Percentiles rank a stretch among this genome's conserved stretches.
Conservation (phyloP, 1,140 invertebrate genomes). For the Drosophila punjabiensis region DNA sequence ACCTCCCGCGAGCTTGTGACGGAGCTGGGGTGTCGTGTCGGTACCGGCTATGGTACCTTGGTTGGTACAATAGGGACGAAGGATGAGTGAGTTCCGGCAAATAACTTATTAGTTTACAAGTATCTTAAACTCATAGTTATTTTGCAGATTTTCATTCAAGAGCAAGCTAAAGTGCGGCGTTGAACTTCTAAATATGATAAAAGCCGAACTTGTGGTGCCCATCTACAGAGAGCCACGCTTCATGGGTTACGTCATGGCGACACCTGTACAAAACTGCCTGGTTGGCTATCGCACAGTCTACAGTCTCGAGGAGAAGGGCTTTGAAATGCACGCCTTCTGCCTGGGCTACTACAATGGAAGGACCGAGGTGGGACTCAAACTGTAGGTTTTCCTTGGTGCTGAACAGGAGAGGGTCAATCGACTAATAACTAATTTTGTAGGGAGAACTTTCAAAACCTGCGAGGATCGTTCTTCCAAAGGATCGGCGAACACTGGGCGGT, state of each 20-base stretch:
- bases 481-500: constrained; percentile 39
- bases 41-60: not conserved
- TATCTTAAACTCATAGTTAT: too few relatives aligned
- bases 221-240: constrained; percentile 27
- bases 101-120: too few relatives aligned
- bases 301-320: constrained; percentile 12
- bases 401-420: not conserved
- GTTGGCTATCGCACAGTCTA: constrained; percentile 52
- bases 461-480: constrained; percentile 62
- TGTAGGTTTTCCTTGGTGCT: constrained; percentile 17
- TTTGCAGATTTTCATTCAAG: not conserved
- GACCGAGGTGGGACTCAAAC: constrained; percentile 47
- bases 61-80: constrained; percentile 1
- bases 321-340: constrained; percentile 50
- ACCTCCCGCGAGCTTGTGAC: constrained; percentile 1
- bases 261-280: constrained; percentile 18
- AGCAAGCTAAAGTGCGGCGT: constrained; percentile 26
- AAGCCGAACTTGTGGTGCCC: constrained; percentile 44
- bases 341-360: constrained; percentile 38
- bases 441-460: constrained; percentile 52
- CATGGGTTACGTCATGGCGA: constrained; percentile 35
- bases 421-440: constrained; percentile 1
- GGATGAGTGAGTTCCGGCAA: constrained; percentile 17
- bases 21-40: not conserved
- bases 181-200: constrained; percentile 25